Base-by-base conservation (phyloP, 2,888 invertebrate genomes). In the Griposia aprilina region DNA sequence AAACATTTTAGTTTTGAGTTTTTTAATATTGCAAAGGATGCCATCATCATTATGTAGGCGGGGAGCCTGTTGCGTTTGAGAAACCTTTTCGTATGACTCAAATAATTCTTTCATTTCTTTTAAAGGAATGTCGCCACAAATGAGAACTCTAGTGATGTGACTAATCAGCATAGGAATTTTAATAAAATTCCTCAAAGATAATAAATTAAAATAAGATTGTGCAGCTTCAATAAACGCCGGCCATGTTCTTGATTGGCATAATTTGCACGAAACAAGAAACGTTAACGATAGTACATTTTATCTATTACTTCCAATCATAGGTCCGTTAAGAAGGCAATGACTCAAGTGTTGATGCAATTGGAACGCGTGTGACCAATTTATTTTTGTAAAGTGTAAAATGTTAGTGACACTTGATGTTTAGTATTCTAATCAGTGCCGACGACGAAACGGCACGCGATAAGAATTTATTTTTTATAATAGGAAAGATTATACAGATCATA, bases 401-500 rank as follows among this genome's bases (percentile, higher is more conserved):
- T 87, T 82, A 81, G 69, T 89, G 88, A 83, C 88, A 82, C 82
- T 84, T 72, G 6, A 62, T 85, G 79, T 80, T 88, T 87, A 88
- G 63, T 81, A 89, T 89, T 89, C 89, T 85, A 87, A 89, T 89
- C 89, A 83, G 77, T 73, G 45, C 52, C 72, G 75, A 41, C 80
- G 76, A 50, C 65, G 67, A 80, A 82, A 26, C 66, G 68, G 67
- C 41, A 87, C 84, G 82, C 82, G 88, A 84, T 88, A 82, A 87
- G 85, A 81, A 67, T 88, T 66, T 69, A 8, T 84, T 81, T 84
- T 78, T 57, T 69, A 45, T 52, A 79, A 55, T 78, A 76, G 63
- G 60, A 80, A 45, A 81, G 68, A 52, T 74, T 74, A 76, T 6
- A 63, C 20, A 66, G 65, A 66, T 52, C 30, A 65, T 50, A 66